phyloP scores from a whole-genome alignment of 2,113 vertebrate species.

The Mesoclemmys tuberculata region DNA sequence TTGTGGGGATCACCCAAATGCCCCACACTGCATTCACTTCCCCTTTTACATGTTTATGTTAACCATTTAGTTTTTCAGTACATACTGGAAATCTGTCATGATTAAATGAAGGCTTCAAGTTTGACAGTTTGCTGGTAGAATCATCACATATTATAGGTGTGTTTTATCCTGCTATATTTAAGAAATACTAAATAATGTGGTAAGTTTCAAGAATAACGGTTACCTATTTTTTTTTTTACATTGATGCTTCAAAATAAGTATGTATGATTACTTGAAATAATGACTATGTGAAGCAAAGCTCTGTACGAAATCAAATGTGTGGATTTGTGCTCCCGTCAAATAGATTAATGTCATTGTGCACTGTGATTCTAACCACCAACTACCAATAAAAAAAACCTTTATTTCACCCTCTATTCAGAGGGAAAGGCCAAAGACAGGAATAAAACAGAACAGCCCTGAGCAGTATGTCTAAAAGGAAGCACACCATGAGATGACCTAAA shows the following conservation, averaged over 20 bases:
- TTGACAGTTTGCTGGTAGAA: not conserved
- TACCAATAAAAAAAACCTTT: not conserved
- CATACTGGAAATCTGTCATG: not conserved
- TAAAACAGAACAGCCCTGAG: not conserved
- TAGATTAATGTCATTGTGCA: not conserved
- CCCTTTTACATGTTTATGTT: slow-evolving; percentile 59
- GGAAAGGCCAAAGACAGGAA: not conserved
- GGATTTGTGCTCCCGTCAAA: not conserved
- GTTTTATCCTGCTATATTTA: not conserved
- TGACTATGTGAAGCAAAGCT: not conserved
- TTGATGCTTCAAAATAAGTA: not conserved
- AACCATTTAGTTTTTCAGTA: slow-evolving; percentile 40
- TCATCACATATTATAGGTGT: not conserved
- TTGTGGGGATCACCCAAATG: slow-evolving; percentile 28
- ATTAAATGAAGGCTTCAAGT: slow-evolving; percentile 27
- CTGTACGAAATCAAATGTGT: not conserved
- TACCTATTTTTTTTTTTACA: not conserved
- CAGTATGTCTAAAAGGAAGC: not conserved
- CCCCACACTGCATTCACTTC: slow-evolving; percentile 33
- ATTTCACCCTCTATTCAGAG: not conserved
- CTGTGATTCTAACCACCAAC: not conserved
- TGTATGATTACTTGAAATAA: not conserved
- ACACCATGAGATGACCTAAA: not conserved
- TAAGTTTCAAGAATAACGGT: not conserved
- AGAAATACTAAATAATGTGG: not conserved